Percentiles rank a stretch among this genome's conserved stretches.
Evolutionary conservation across 2,113 vertebrate species (phyloP).

Genomic region (Addax nasomaculatus): DNA sequence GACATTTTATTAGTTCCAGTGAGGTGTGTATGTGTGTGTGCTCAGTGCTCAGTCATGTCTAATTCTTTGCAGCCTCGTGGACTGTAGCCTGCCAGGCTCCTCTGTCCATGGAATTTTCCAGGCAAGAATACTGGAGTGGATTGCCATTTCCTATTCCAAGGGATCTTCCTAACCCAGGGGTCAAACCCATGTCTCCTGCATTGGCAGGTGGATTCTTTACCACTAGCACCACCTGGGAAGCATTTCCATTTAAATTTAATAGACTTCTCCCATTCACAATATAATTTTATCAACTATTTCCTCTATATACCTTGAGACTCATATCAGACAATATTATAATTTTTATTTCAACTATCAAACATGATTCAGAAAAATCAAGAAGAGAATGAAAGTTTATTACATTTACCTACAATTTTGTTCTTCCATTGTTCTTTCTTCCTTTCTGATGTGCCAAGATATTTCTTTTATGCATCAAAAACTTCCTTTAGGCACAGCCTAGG

Average conservation of each 20-base stretch:
- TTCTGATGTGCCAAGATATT: neutral
- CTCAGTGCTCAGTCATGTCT: neutral
- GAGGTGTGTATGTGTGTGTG: neutral
- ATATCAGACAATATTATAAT: neutral
- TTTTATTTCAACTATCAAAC: conserved; percentile 12
- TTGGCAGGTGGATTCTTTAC: neutral
- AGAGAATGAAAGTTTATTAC: neutral
- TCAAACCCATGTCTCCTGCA: neutral
- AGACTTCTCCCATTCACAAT: neutral
- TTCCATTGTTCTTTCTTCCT: neutral
- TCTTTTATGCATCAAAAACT: neutral
- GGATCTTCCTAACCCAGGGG: neutral
- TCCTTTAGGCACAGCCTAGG: neutral
- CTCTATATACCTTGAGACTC: neutral
- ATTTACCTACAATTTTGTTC: neutral
- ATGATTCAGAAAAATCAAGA: conserved; percentile 18
- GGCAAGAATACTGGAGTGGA: neutral
- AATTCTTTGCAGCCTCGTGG: neutral
- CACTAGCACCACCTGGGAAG: neutral
- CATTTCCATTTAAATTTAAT: neutral
- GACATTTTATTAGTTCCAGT: neutral
- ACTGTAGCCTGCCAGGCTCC: neutral
- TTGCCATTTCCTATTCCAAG: neutral
- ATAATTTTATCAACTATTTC: neutral
- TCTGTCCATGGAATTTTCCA: neutral